phyloP scores from a whole-genome alignment of 2,797 vertebrate genomes.

The Manis javanica region DNA sequence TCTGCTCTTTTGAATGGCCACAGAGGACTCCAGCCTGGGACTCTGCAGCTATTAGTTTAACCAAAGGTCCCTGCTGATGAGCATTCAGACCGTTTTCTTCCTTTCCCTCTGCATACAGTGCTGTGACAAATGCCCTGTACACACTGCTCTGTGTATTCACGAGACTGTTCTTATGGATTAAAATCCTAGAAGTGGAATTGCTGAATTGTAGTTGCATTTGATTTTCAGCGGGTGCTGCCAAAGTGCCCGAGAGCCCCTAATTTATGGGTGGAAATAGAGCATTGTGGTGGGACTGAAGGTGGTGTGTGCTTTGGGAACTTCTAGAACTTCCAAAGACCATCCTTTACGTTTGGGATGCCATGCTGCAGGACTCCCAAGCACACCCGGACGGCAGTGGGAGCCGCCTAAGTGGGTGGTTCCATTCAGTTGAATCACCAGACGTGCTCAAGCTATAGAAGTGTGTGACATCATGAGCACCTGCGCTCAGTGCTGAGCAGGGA shows the following conservation, averaged over 20 bases:
- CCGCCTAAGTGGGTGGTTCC: too few relatives aligned
- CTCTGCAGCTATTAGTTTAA: rapidly evolving
- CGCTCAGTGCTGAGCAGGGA: rapidly evolving
- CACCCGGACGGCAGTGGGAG: rapidly evolving
- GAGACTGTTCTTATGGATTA: background rate
- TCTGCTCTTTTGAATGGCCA: background rate
- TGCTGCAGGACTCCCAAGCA: background rate
- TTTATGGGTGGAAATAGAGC: background rate
- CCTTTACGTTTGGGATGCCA: rapidly evolving
- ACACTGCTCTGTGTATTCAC: rapidly evolving
- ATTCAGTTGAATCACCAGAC: rapidly evolving
- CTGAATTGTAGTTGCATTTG: rapidly evolving
- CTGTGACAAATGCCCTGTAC: rapidly evolving
- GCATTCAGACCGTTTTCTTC: too few relatives aligned
- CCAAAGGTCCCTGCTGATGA: background rate
- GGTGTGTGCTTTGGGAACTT: background rate
- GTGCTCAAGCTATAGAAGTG: too few relatives aligned
- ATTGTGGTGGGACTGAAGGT: rapidly evolving
- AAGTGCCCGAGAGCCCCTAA: background rate
- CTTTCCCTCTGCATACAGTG: background rate
- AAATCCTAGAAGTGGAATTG: background rate
- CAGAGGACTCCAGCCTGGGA: background rate
- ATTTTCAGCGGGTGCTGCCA: rapidly evolving
- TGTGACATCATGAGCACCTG: rapidly evolving
- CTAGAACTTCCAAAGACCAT: background rate